These are phyloP conservation scores for Rhabdomys dilectus DNA, from an alignment of 2,113 vertebrate species.

Conservation along the genomic window DNA sequence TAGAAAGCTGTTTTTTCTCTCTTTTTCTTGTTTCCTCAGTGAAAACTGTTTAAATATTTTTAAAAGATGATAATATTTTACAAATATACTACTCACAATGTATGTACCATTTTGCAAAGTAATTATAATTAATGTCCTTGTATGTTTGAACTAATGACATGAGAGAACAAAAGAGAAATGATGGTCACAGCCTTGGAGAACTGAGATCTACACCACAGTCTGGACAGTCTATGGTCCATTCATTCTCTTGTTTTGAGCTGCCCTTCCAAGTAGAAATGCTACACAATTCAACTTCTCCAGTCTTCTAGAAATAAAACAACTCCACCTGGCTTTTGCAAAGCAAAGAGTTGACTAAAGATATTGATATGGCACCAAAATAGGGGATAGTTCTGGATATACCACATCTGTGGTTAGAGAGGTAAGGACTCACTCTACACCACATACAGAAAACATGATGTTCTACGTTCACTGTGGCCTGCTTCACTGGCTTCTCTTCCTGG, in stretches of 20 bases:
- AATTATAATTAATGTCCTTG: background rate
- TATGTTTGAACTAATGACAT: background rate
- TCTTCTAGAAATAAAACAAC: background rate
- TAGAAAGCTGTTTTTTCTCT: background rate
- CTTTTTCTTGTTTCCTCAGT: background rate
- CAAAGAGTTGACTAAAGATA: background rate
- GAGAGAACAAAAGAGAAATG: background rate
- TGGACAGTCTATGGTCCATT: background rate
- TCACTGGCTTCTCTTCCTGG: background rate
- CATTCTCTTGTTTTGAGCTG: background rate
- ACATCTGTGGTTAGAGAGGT: too few species aligned
- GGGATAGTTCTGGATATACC: too few species aligned
- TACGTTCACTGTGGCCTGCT: accelerated
- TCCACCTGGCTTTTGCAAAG: background rate
- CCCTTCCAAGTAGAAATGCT: background rate
- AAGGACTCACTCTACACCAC: background rate
- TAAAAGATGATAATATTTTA: background rate
- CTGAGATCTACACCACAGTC: background rate
- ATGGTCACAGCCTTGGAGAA: background rate
- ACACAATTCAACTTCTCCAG: background rate
- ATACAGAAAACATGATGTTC: background rate
- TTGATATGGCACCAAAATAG: too few species aligned
- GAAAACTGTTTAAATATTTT: background rate
- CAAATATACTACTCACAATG: background rate
- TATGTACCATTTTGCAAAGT: background rate